Evolutionary conservation across 1,140 invertebrate genomes (phyloP).

Genomic region (Phocides pigmalion): DNA sequence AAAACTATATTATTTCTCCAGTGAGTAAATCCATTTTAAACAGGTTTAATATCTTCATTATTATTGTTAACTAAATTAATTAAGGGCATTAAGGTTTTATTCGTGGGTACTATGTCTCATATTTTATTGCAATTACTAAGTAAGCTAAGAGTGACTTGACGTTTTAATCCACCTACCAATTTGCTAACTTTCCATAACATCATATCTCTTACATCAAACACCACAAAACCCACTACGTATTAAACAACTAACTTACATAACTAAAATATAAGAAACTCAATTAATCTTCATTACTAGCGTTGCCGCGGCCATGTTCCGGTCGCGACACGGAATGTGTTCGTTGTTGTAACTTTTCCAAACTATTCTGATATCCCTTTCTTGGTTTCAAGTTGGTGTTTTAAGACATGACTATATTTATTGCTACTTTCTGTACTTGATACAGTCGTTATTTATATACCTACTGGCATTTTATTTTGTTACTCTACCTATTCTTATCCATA

Average conservation of each 20-base stretch:
- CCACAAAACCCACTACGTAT: neutral
- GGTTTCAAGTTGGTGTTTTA: conserved; percentile 6
- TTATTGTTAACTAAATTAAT: too few relatives aligned
- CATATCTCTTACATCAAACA: too few relatives aligned
- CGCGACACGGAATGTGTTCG: conserved; percentile 19
- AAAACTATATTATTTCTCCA: too few relatives aligned
- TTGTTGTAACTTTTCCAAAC: conserved; percentile 3
- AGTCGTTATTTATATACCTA: neutral
- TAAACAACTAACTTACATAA: neutral
- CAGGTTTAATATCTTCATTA: too few relatives aligned
- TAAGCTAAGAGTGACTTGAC: too few relatives aligned
- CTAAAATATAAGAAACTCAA: conserved; percentile 11
- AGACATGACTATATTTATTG: conserved; percentile 10
- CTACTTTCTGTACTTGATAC: neutral
- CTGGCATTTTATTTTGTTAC: neutral
- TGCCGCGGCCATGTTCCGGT: conserved; percentile 16
- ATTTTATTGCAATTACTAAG: too few relatives aligned
- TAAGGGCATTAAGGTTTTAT: too few relatives aligned
- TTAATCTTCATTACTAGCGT: conserved; percentile 27
- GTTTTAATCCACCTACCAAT: too few relatives aligned
- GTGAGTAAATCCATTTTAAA: too few relatives aligned
- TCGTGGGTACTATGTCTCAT: too few relatives aligned
- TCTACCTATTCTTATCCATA: too few relatives aligned
- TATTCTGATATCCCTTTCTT: conserved; percentile 15
- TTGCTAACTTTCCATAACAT: too few relatives aligned